Evolutionary conservation across 2,113 vertebrate genomes (phyloP), one percentile per base, ranked within the genome.

Genomic region (Chionodraco myersi): DNA sequence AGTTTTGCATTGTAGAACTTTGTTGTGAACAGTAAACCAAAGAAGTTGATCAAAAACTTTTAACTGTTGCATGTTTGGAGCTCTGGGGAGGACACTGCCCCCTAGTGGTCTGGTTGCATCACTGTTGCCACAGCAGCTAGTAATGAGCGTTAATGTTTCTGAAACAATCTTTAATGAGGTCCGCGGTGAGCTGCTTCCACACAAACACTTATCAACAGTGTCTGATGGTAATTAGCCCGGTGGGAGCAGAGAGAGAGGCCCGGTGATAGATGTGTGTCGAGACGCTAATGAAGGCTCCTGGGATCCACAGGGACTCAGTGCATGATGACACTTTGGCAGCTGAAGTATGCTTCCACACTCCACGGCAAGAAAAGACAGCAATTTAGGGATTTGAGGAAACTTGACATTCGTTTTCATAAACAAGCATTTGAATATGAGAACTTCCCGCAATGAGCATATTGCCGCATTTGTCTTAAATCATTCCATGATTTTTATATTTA

Each of bases 161-260:
- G 36, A 68, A 51, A 80, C 79, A 65, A 47, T n/a, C 65, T 72
- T 80, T 87, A 91, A 89, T 75, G 75, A 88, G 58, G 59, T 70
- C 83, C 62, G 10, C 73, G 23, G 83, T 75, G 89, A 75, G 60
- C 62, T 1, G 18, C 48, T 45, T 14, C 54, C 5, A 8, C 26
- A 71, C 59, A 6, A 85, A 83, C 72, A 72, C 64, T 85, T 52
- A 82, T 14, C 11, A 79, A 80, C 77, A 80, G 80, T 73, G 60
- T 79, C 57, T 75, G 64, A 56, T 75, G 73, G 47, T 92, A 90
- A 92, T 87, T 80, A 88, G 41, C 4, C 80, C 78, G 10, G 3
- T 5, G 80, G 53, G 86, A 84, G 12, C 44, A 21, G 0, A 73
- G 51, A 65, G 0, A 4, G 30, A 0, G 54, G 56, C 5, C 5